Base-by-base conservation (phyloP, 2,797 vertebrate genomes). In the Sparidentex hasta region DNA sequence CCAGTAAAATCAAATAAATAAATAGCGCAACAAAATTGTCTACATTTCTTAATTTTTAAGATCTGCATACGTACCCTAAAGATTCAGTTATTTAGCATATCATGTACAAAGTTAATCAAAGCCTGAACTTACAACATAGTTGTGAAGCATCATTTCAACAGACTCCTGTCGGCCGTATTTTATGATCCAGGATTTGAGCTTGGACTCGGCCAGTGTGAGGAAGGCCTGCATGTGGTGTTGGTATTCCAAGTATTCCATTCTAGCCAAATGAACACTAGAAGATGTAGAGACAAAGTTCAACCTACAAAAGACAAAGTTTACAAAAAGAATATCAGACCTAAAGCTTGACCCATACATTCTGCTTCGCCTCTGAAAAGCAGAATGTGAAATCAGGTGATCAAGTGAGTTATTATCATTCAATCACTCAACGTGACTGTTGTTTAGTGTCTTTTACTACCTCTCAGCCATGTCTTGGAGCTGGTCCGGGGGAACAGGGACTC, bases 141-240 rank as follows among this genome's bases (percentile, higher is more conserved):
- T 96, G 51, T 96, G 96, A 25, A 98, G 96, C 85, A 98, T 96
- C 43, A 97, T 87, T 87, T 97, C 96, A 82, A 98, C 97, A 0
- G 97, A 96, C 46, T 98, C 97, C 63, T 96, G 93, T 25, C 95
- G 95, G 85, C 97, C 96, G 0, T 98, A 99, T 93, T 98, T 98
- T 86, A 99, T 97, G 91, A 98, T 98, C 98, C 98, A 99, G 0
- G 97, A 97, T 87, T 97, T 98, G 74, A 99, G 96, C 84, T 98
- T 98, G 33, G 97, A 96, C 92, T 99, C 98, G 2, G 97, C 96
- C 33, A 97, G 92, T 51, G 95, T 95, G 90, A 98, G 93, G 74
- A 98, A 97, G 71, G 96, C 97, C 78, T 98, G 96, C 82, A 98
- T 95, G 78, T 96, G 96, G 80, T 99, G 97, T 92, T 97, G 97